These are phyloP conservation scores for Oplegnathus fasciatus DNA, from an alignment of 2,113 vertebrate genomes.

Conservation along the genomic window DNA sequence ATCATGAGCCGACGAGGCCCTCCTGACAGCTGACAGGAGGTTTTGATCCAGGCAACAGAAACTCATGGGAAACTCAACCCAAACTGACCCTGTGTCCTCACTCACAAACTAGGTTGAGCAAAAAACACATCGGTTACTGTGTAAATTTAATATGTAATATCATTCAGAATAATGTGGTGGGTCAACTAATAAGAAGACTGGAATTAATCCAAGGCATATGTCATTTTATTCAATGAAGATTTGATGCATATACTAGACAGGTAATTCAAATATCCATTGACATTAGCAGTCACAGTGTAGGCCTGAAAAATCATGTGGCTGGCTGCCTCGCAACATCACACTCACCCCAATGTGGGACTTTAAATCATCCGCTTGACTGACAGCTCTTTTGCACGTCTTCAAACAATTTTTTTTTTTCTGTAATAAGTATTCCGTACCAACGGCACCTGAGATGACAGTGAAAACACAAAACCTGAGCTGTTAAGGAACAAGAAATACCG, in stretches of 20 bases:
- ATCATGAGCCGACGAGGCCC: not conserved
- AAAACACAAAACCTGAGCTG: not conserved
- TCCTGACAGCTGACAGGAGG: not conserved
- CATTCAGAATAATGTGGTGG: too few species aligned
- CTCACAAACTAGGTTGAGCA: not conserved
- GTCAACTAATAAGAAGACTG: not conserved
- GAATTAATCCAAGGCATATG: not conserved
- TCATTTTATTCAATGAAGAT: not conserved
- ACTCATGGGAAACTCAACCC: not conserved
- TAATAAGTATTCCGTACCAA: not conserved
- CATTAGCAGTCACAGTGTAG: not conserved
- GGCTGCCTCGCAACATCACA: not conserved
- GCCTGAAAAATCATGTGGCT: not conserved
- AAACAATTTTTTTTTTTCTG: not conserved
- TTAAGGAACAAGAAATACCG: not conserved
- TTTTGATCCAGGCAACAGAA: too few species aligned
- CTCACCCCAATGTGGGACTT: not conserved
- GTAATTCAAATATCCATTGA: conserved; percentile 12
- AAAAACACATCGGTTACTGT: not conserved
- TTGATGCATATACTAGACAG: not conserved
- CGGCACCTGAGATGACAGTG: not conserved
- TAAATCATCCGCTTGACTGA: conserved; percentile 3
- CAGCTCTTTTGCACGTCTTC: not conserved
- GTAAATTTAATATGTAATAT: not conserved
- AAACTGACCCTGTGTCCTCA: not conserved